Conservation (phyloP, 2,888 invertebrate genomes). For the Seladonia tumulorum region DNA sequence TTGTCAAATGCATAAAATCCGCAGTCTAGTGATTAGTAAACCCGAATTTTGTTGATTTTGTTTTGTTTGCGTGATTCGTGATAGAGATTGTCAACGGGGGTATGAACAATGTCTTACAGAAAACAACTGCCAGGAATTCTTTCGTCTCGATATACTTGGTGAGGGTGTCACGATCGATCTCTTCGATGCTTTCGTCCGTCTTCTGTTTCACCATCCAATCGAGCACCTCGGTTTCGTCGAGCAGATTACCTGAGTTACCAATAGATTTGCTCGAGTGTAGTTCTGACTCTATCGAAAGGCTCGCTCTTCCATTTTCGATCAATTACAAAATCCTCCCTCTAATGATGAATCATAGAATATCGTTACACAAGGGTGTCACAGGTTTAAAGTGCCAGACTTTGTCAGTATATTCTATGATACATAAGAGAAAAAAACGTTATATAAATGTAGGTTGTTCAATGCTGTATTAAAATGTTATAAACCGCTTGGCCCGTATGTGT, state of each 20-base stretch:
- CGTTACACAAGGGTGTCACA: not conserved
- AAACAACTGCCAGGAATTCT: conserved; percentile 96
- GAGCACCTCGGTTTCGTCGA: conserved; percentile 92
- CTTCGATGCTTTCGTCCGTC: conserved; percentile 95
- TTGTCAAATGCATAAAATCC: not conserved
- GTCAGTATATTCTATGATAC: too few relatives aligned
- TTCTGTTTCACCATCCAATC: conserved; percentile 97
- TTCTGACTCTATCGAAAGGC: not conserved
- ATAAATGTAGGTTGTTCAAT: too few relatives aligned
- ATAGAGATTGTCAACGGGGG: not conserved
- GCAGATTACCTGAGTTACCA: conserved; percentile 87
- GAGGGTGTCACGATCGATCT: conserved; percentile 93
- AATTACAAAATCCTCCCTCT: conserved; percentile 12
- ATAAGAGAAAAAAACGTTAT: too few relatives aligned
- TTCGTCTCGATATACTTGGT: conserved; percentile 94
- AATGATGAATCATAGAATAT: not conserved
- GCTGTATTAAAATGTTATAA: too few relatives aligned
- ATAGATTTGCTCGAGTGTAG: conserved; percentile 37
- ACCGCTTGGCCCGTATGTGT: too few relatives aligned
- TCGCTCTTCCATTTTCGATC: not conserved
- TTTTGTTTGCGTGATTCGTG: not conserved
- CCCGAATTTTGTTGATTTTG: not conserved
- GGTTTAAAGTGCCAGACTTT: not conserved
- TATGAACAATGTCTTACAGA: conserved; percentile 89
- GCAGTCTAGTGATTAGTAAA: not conserved